Base-by-base conservation (phyloP, 2,888 invertebrate species). In the Cactoblastis cactorum region DNA sequence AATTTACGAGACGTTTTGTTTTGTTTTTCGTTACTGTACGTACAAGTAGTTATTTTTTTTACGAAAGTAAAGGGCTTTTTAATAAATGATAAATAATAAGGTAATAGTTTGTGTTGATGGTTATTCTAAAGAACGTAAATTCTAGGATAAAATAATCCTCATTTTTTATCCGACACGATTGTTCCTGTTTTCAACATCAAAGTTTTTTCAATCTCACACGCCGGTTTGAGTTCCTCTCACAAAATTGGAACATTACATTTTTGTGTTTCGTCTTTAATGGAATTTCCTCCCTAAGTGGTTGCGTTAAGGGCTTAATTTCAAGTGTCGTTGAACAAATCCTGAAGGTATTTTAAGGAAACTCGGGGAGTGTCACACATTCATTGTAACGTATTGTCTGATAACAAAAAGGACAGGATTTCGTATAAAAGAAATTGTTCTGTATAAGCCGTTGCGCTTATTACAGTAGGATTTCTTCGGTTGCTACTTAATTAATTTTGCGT, bases 181-280 rank as follows among this genome's bases (percentile, higher is more conserved):
- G 53, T 45, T 52, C 53, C 46, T 51, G 52, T 55, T 56, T 53
- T 52, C 47, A 53, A 63, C 63, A 64, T 62, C 61, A 61, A 67
- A 64, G 64, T 59, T 59, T 67, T 65, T 61, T 59, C 62, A 61
- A 66, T 62, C 56, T 63, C 56, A 61, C 60, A 58, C 58, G 57
- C 57, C 55, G 56, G 56, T 64, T 61, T 57, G 60, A 62, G 65
- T 58, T 58, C 58, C 54, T 54, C 55, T 53, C 56, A 54, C 52
- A 55, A 63, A 62, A 62, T 59, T 54, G 50, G 54, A 45, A 56
- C 56, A 67, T 63, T 55, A 58, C 59, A 50, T 51, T 61, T 54
- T 51, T 32, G 51, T 53, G 32, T 51, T n/a, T 32, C 45, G 17
- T 8, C 12, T 14, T 9, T 46, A 53, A 45, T 8, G 8, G 45